Evolutionary conservation across 2,797 vertebrate genomes (phyloP), one percentile per base, ranked within the genome.

Genomic region (Peromyscus attwateri): DNA sequence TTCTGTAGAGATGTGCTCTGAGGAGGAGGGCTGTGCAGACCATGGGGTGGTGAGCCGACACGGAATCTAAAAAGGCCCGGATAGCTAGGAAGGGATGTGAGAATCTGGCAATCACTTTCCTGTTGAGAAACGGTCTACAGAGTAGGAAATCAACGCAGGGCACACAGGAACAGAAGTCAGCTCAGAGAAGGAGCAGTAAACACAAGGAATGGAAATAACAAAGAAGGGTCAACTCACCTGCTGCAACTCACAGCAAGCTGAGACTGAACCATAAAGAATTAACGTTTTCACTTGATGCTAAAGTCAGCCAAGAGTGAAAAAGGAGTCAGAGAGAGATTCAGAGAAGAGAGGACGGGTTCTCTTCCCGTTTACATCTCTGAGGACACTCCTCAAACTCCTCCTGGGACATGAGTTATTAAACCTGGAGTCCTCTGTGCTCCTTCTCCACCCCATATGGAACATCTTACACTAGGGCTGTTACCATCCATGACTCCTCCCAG

Each of bases 81-180:
- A 88, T n/a, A 57, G 75, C 79, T 92, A 71, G 62, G 76, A 81
- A 91, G 75, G 80, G 75, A 64, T 57, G 73, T 66, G 80, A 93
- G 77, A 90, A 91, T 68, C 14, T 85, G 90, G 49, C 60, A 46
- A 81, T 93, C 31, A 31, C 29, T 82, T 87, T 79, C 83, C 55
- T 71, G 37, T 95, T 96, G 91, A 95, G 95, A 95, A 96, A 96
- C 6, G 62, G 57, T 79, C 77, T 52, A 29, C 81, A 31, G 23
- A 40, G 2, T 17, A 7, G 23, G 27, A 55, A 89, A 93, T 94
- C 70, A 76, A 95, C 46, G 49, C 12, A 70, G 57, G 87, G 27
- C 60, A 91, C 76, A 87, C 6, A 43, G 23, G 17, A 49, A n/a
- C 87, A 92, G 60, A 82, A 94, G 96, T 94, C 92, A 64, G 12